Conservation (phyloP, 2,797 vertebrate species). For the Catamblyrhynchus diadema region DNA sequence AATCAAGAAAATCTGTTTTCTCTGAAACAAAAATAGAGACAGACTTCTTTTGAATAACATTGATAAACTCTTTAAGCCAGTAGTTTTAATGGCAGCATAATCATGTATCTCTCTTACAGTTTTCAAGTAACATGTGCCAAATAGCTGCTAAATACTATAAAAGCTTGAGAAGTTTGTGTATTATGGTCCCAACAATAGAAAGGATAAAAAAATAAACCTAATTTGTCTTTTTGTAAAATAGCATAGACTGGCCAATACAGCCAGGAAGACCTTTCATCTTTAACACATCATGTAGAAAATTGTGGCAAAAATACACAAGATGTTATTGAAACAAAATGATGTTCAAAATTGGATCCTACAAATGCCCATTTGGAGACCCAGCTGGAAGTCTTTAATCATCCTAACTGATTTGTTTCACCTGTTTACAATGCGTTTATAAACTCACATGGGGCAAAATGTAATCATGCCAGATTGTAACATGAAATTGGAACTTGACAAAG, state of each 20-base stretch:
- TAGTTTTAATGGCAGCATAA: neutral
- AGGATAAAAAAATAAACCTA: neutral
- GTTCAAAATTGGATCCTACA: neutral
- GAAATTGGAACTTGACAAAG: neutral
- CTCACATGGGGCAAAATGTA: neutral
- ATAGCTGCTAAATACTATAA: neutral
- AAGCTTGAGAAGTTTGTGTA: neutral
- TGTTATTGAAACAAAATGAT: neutral
- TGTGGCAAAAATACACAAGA: neutral
- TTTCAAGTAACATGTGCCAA: neutral
- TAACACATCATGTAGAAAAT: neutral
- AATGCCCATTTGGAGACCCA: neutral
- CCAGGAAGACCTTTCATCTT: neutral
- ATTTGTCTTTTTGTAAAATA: neutral
- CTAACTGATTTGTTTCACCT: constrained; percentile 9
- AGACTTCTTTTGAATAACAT: neutral
- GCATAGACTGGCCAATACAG: neutral
- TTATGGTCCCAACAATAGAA: neutral
- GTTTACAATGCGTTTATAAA: neutral
- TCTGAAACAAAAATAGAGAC: neutral
- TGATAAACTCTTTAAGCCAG: neutral
- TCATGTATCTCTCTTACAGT: neutral
- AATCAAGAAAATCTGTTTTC: neutral
- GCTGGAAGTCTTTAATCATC: constrained; percentile 21
- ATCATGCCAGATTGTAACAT: neutral